phyloP scores from a whole-genome alignment of 2,113 vertebrate species.

The Bufo bufo region DNA sequence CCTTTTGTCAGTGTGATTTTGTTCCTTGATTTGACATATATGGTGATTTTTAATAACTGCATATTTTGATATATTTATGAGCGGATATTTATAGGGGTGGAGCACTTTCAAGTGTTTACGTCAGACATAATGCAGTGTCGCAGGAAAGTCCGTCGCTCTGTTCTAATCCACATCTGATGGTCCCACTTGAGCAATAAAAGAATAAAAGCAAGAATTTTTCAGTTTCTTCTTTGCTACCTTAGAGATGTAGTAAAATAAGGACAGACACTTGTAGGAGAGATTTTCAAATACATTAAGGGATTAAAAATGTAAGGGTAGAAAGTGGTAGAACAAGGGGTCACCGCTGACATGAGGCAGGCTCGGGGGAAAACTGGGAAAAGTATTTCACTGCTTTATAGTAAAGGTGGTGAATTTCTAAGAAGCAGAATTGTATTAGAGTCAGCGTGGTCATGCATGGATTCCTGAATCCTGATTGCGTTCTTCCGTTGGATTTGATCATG shows the following conservation, averaged over 20 bases:
- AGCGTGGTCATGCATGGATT: background rate
- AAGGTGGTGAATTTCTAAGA: background rate
- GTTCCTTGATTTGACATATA: no score
- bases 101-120: no score
- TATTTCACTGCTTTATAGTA: background rate
- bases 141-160: no score
- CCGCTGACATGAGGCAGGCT: background rate
- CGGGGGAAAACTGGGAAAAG: background rate
- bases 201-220: no score
- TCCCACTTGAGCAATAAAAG: no score
- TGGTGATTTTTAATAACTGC: no score
- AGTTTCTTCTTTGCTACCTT: no score
- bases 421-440: background rate
- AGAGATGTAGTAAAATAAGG: background rate
- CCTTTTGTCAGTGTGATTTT: no score
- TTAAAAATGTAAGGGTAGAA: slow-evolving; percentile 12
- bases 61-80: no score
- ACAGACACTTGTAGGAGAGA: slow-evolving; percentile 2
- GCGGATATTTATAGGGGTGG: no score
- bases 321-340: background rate
- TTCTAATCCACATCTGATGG: no score
- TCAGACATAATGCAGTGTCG: no score
- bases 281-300: slow-evolving; percentile 19
- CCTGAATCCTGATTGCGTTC: background rate
- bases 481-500: background rate